A percentile compares a stretch with the other conserved stretches of the same genome.
Conservation (phyloP, 2,797 vertebrate species). For the Oophaga sylvatica region DNA sequence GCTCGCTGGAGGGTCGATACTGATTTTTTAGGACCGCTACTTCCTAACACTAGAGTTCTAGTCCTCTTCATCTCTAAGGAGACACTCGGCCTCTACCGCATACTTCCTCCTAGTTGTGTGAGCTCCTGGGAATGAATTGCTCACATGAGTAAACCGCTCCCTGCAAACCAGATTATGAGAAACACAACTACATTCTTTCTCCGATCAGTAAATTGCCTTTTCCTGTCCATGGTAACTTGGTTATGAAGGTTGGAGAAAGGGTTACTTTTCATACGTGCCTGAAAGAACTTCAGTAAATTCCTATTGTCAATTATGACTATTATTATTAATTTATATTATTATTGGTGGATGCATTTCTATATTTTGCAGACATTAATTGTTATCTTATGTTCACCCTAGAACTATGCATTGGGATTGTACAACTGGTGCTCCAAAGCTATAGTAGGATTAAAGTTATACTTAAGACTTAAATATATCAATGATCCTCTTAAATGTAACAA, state of each 20-base stretch:
- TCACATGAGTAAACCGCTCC: not conserved
- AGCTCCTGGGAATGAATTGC: not conserved
- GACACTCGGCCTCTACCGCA: not conserved
- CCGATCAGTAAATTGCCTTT: not conserved
- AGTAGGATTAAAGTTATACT: constrained; percentile 9
- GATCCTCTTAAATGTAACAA: not conserved
- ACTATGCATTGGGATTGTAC: not conserved
- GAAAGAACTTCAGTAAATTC: not conserved
- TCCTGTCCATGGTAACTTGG: not conserved
- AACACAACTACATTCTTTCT: not conserved
- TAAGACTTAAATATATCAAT: constrained; percentile 14
- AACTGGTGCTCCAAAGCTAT: not conserved
- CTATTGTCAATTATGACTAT: too few relatives aligned
- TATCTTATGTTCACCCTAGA: too few relatives aligned
- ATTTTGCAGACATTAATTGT: not conserved
- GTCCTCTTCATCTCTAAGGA: too few relatives aligned
- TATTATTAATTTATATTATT: too few relatives aligned
- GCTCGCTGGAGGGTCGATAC: too few relatives aligned
- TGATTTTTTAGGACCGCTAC: too few relatives aligned
- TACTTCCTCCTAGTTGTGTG: not conserved
- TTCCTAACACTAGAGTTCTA: too few relatives aligned
- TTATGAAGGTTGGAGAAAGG: not conserved
- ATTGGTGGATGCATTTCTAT: not conserved
- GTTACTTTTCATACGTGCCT: not conserved
- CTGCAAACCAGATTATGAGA: not conserved